Evolutionary conservation across 2,113 vertebrate species (phyloP).

Genomic region (Paramormyrops kingsleyae): DNA sequence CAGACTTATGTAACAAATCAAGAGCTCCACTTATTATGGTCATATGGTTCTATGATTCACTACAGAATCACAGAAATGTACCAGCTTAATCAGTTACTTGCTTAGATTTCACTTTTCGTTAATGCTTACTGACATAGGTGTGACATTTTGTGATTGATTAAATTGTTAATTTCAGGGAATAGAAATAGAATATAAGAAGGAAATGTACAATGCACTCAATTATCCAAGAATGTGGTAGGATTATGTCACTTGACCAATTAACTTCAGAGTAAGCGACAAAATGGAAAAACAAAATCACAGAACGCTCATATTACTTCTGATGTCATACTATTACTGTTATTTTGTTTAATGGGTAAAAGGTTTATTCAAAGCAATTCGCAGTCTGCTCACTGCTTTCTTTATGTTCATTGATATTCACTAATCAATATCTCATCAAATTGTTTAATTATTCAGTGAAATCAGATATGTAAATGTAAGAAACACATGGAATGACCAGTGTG

Average conservation of each 20-base stretch:
- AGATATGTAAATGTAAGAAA: too few species aligned
- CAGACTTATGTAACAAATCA: not conserved
- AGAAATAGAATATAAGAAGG: too few species aligned
- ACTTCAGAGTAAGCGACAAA: too few species aligned
- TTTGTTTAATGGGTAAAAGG: not conserved
- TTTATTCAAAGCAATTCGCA: not conserved
- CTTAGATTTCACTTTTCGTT: not conserved
- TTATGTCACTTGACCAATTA: not conserved
- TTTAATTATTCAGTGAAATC: too few species aligned
- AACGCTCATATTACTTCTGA: too few species aligned
- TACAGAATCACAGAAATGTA: not conserved
- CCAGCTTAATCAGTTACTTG: not conserved
- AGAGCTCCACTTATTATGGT: not conserved
- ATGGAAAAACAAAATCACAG: too few species aligned
- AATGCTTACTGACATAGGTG: not conserved
- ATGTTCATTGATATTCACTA: not conserved
- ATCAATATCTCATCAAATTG: too few species aligned
- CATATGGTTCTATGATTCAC: not conserved
- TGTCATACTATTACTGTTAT: too few species aligned
- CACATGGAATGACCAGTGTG: too few species aligned
- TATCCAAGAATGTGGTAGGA: not conserved
- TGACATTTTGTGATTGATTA: not conserved
- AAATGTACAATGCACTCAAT: not conserved
- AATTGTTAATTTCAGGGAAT: not conserved
- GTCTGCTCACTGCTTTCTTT: not conserved